Base-by-base conservation (phyloP, 92 coral and sea anemone genomes). In the Palythoa caribaeorum region DNA sequence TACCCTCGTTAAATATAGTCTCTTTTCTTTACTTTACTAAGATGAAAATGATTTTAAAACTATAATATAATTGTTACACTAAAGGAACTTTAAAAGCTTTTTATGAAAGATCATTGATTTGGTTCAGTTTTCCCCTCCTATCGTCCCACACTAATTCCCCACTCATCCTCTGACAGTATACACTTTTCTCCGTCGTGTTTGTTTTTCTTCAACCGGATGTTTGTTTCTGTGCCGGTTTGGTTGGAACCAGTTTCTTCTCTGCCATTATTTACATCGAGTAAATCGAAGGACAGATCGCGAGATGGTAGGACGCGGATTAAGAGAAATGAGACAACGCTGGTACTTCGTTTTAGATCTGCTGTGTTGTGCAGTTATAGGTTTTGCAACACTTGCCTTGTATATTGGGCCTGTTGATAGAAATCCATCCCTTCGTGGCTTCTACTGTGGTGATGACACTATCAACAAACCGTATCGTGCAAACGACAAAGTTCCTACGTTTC, bases 381-480 rank as follows among this genome's bases (percentile, higher is more conserved):
- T 81, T 48, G 60, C 40, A 81, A 63, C 86, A 44, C 86, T 81
- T 40, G 57, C 63, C 38, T 50, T 81, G 47, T 81, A 81, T 81
- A 15, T 81, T 10, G 76, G 75, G n/a, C 86, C 86, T 0, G 38
- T 81, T 3, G 86, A 81, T 10, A 81, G 66, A 2, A 71, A 66
- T 8, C 99, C 99, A 2, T 97, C 93, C 69, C 92, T 77, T 20
- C 94, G 98, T 0, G 99, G 99, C 2, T 97, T 97, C 83, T 95
- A 94, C 79, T 97, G 99, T 74, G 83, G 88, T 39, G 99, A 97
- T 87, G 93, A 95, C n/a, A 94, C 91, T 78, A 97, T 97, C 40
- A 97, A 91, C 89, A 97, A 97, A 88, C 99, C 99, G 9, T 95
- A 86, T 85, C 76, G 76, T 9, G 63, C 86, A 6, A 81, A 81